Evolutionary conservation across 2,888 invertebrate species (phyloP).

Genomic region (Eumacrocentrus americanus): DNA sequence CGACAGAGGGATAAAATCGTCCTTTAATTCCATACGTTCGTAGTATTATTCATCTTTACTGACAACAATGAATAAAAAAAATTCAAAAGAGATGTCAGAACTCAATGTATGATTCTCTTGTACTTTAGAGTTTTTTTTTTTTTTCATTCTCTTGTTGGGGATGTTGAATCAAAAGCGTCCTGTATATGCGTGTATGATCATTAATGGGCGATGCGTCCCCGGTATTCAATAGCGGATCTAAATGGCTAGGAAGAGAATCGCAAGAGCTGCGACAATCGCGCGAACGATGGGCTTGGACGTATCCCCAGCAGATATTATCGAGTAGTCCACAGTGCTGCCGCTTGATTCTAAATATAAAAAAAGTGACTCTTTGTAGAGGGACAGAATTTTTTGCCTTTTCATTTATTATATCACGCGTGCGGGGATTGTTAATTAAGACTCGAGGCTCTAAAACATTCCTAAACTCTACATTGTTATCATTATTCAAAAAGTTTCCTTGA

Average conservation of each 20-base stretch:
- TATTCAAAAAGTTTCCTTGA: constrained; percentile 25
- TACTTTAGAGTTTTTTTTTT: neutral
- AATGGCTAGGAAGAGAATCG: constrained; percentile 51
- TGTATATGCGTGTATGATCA: constrained; percentile 1
- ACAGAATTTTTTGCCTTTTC: constrained; percentile 5
- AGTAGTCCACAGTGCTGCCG: constrained; percentile 53
- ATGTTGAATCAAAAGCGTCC: neutral
- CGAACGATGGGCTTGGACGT: constrained; percentile 55
- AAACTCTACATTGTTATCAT: constrained; percentile 5
- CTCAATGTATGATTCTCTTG: neutral
- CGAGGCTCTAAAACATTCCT: constrained; percentile 17
- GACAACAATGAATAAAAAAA: neutral
- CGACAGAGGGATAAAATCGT: constrained; percentile 8
- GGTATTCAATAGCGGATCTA: constrained; percentile 35
- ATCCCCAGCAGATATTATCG: constrained; percentile 52
- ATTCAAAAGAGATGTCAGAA: neutral
- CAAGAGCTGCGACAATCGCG: constrained; percentile 55
- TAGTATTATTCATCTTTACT: neutral
- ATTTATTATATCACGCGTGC: constrained; percentile 15
- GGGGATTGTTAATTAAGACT: constrained; percentile 13
- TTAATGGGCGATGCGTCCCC: neutral
- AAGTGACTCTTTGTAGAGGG: constrained; percentile 26
- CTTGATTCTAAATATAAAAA: constrained; percentile 57
- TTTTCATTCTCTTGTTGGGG: neutral
- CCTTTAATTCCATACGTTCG: constrained; percentile 7